Base-by-base conservation (phyloP, 2,888 invertebrate species). In the Atherix ibis region DNA sequence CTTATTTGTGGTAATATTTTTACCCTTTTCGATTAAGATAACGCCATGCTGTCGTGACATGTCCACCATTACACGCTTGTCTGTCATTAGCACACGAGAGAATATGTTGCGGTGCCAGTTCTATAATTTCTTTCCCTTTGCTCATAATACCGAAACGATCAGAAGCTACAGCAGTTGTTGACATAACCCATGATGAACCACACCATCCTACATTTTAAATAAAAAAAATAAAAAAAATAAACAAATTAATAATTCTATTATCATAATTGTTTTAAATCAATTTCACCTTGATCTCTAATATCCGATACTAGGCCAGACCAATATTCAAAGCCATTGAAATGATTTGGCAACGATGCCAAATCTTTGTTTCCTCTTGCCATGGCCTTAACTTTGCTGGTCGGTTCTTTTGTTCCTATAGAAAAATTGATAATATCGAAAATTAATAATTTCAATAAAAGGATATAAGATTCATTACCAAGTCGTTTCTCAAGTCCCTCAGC, bases 151-250 rank as follows among this genome's bases (percentile, higher is more conserved):
- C 80, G 47, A 80, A 77, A 49, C 84, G 71, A 58, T 84, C 84
- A 32, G 81, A 78, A 35, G 79, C 79, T 25, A 87, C 77, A 10
- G 75, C 72, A 9, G 80, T 77, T 0, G 91, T 81, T 1, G 88
- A 81, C 17, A 94, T 70, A 1, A 89, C 92, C 94, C 94, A 95
- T 3, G 91, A 92, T 0, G 91, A 74, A 1, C 83, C 92, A 53
- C 94, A 61, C 65, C 73, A 70, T 14, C 71, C 73, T 50, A 13
- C 13, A 16, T n/a, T 31, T n/a, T n/a, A n/a, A n/a, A n/a, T n/a
- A 10, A 4, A 16, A 14, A 19, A 28, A 15, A 15, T 18, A 15
- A 18, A 16, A 16, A 31, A 19, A 8, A 9, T 31, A 31, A 12
- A 12, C 6, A 22, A 1, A 19, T 32, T 27, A 13, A n/a, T 15